Base-by-base conservation (phyloP, 2,797 vertebrate genomes). In the Tapirus indicus region DNA sequence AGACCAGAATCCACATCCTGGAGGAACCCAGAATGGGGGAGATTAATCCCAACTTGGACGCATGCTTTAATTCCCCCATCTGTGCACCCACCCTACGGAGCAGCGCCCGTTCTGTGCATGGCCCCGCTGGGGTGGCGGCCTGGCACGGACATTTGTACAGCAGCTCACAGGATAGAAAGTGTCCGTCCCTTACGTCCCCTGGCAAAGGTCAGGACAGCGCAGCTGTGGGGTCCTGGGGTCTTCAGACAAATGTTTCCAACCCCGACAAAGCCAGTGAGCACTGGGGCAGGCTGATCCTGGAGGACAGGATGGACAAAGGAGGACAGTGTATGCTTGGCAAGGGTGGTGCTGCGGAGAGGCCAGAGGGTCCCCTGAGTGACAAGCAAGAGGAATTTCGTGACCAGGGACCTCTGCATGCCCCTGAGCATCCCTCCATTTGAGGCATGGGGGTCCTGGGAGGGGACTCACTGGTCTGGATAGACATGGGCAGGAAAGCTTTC, bases 71-170 rank as follows among this genome's bases (percentile, higher is more conserved):
- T 27, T 3, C 35, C 2, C 1, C 18, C 18, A 1, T 29, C 29
- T 4, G 47, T 16, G 47, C 10, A 3, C 38, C 62, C 6, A 1
- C 2, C 8, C 62, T 25, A 0, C 0, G 6, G 27, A 20, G 29
- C 29, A 38, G 62, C 44, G 32, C 47, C 9, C 2, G 54, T 6
- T n/a, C n/a, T 2, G 11, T 0, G 1, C 3, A 9, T 72, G 23
- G 23, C 93, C 60, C 1, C 4, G 0, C 9, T 12, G 6, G 2
- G 62, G 32, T 21, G 6, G 18, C 14, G 10, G 6, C 27, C 12
- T 0, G 6, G 0, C 29, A 1, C 0, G 0, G 25, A 4, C 11
- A 0, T 5, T 8, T 25, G 32, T 2, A 6, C 29, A 5, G 17
- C 1, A 1, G 47, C 60, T 44, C 32, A 4, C 3, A 2, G 1